Base-by-base conservation (phyloP, 2,113 vertebrate genomes). In the Eublepharis macularius region DNA sequence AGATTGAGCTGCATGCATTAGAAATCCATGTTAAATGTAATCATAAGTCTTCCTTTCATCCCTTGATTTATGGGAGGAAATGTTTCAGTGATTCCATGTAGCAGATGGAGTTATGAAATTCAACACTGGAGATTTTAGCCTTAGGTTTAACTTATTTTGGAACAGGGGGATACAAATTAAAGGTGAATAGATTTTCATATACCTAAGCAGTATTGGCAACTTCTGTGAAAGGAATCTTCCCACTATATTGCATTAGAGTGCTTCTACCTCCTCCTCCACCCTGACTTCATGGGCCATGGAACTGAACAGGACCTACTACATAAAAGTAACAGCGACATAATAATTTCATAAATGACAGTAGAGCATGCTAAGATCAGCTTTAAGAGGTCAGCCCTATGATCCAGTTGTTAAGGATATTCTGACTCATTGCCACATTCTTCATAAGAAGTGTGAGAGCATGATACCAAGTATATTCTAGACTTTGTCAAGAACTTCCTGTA, bases 301-400 rank as follows among this genome's bases (percentile, higher is more conserved):
- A 39, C 17, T 24, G 13, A 26, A 80, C 84, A 57, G 12, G 82
- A 65, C 82, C 68, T 74, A 57, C 65, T 57, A 21, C 10, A 80
- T 92, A 41, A 1, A 69, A 76, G 36, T 83, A 72, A 69, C 36
- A 65, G 72, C 63, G 47, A 39, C 80, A 26, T 78, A 24, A 49
- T 83, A 65, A 36, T 87, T 43, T 87, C 80, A 83, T 41, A 83
- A 51, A 75, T 82, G 45, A 76, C 86, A 83, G 82, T 86, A 57
- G 84, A 90, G 70, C 39, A 88, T 75, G 89, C 80, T 74, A 36
- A 81, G 57, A 80, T 29, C 39, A 65, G 17, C 26, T 2, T 29
- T 45, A 29, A n/a, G 29, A 45, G 16, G 60, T 41, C 41, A 80
- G 60, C 26, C 34, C 54, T 36, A 8, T 51, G 47, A 29, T n/a